Conservation (phyloP, 2,888 invertebrate species). For the Oligia fasciuncula region DNA sequence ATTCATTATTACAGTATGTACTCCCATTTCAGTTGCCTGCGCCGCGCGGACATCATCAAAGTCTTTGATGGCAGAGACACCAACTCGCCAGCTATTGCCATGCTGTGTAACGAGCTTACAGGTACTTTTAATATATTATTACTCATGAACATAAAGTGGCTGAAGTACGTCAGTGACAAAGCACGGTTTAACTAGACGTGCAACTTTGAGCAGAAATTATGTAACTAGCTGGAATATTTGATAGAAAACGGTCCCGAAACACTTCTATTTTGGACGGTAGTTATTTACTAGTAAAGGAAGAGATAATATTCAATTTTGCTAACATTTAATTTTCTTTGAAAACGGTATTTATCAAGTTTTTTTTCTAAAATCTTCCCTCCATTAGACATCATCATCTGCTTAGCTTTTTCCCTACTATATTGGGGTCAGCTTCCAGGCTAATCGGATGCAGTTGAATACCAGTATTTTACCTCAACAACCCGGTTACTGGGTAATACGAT, state of each 20-base stretch:
- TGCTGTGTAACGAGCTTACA: conserved; percentile 95
- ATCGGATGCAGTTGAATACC: too few species aligned
- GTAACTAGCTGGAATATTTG: too few species aligned
- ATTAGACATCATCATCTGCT: neutral
- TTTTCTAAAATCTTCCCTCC: neutral
- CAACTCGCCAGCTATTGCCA: conserved; percentile 93
- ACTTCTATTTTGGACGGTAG: too few species aligned
- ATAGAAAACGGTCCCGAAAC: too few species aligned
- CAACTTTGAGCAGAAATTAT: neutral
- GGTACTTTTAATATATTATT: conserved; percentile 71
- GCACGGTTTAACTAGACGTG: neutral
- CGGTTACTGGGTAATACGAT: neutral
- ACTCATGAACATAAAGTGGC: neutral
- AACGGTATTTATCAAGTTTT: neutral
- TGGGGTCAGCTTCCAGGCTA: too few species aligned
- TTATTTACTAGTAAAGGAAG: too few species aligned
- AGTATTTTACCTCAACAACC: neutral
- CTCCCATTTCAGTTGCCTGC: conserved; percentile 92
- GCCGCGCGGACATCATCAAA: conserved; percentile 95
- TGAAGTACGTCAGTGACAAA: neutral
- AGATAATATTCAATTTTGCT: neutral
- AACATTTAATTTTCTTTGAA: neutral
- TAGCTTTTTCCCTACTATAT: too few species aligned
- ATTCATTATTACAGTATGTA: conserved; percentile 35
- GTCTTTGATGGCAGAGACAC: conserved; percentile 95